Base-by-base conservation (phyloP, 2,797 vertebrate species). In the Babyrousa celebensis region DNA sequence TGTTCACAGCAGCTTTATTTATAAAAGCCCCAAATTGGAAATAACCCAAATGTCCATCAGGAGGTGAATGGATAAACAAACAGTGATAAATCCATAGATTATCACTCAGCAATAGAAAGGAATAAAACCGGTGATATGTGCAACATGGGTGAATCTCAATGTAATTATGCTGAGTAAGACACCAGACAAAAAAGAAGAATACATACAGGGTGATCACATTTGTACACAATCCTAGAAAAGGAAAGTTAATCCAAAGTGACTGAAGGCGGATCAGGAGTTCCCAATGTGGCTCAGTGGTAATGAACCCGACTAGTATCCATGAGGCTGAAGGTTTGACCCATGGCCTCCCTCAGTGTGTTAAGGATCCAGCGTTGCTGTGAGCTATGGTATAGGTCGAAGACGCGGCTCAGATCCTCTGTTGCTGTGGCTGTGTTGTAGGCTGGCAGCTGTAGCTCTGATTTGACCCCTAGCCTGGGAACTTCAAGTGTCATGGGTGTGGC, bases 121-220 rank as follows among this genome's bases (percentile, higher is more conserved):
- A 77, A 88, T 32, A 3, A 3, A 56, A 67, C 27, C 40, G 58
- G 2, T 54, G 65, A 54, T 62, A 32, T 11, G 56, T 52, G 80
- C 78, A 48, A 94, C 27, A 83, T 17, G 70, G 52, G 10, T 62
- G 40, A 63, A 70, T 40, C 63, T 90, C 71, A 79, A 86, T 71
- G 40, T 87, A 80, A 87, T 87, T 80, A 87, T 54, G 74, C 63
- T 63, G 65, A 75, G 60, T 62, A 93, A 88, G 48, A 82, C 20
- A 74, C 25, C 23, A 62, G 29, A 15, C 71, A n/a, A 60, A 75
- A 83, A 68, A 65, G 43, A 25, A 54, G 10, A 63, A 4, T 21
- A 78, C 43, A 54, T 15, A 78, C 4, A 40, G 32, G 20, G 12
- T 27, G 16, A 10, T 54, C 18, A 18, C 16, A 40, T 89, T 36